Evolutionary conservation across 2,888 invertebrate species (phyloP).

Genomic region (Dryococelus australis): DNA sequence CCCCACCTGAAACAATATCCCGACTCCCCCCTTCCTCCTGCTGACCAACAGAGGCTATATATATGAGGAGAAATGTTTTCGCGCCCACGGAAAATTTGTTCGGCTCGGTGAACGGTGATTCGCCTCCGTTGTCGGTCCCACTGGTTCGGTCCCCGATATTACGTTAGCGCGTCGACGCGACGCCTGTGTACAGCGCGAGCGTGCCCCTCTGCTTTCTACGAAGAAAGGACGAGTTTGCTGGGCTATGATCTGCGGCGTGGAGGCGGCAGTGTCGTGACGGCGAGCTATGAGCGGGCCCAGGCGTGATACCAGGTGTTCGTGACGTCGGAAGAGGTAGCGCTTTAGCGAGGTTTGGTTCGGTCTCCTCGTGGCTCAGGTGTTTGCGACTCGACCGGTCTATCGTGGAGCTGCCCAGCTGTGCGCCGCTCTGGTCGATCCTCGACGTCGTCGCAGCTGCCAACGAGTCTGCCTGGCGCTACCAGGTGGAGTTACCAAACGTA

Average conservation of each 20-base stretch:
- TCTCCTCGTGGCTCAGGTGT: background rate
- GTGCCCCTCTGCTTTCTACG: no score
- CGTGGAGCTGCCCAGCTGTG: background rate
- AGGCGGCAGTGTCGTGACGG: slow-evolving; percentile 3
- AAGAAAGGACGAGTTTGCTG: background rate
- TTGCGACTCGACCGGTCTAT: background rate
- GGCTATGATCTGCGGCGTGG: slow-evolving; percentile 31
- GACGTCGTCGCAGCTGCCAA: background rate
- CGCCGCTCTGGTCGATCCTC: background rate
- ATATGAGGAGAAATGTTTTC: background rate
- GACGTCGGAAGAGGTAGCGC: background rate
- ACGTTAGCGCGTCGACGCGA: no score
- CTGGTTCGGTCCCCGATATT: no score
- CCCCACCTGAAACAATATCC: no score
- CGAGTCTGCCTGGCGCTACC: background rate
- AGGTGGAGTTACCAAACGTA: background rate
- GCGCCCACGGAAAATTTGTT: background rate
- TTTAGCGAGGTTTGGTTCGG: background rate
- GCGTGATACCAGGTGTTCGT: background rate
- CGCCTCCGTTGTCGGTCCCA: no score
- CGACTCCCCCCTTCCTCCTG: background rate
- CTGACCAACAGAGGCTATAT: background rate
- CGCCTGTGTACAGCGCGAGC: background rate
- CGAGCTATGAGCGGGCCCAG: background rate
- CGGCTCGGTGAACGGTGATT: no score